Evolutionary conservation across 2,797 vertebrate species (phyloP), one percentile per base, ranked within the genome.

Genomic region (Artibeus jamaicensis): DNA sequence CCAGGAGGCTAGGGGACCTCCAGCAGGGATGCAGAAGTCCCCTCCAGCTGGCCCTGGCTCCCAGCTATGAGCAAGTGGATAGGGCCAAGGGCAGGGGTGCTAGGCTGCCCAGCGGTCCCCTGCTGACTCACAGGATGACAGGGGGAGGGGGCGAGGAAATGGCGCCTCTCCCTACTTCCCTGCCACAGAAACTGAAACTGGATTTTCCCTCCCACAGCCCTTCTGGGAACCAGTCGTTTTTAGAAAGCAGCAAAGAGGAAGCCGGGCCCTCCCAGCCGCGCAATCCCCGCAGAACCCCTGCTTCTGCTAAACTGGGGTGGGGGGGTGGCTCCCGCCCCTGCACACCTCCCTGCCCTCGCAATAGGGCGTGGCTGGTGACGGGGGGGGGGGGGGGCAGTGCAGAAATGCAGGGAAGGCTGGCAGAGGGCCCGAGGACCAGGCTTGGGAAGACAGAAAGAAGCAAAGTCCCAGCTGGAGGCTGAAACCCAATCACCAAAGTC

Each of bases 231-330:
- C 50, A 16, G 50, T 76, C 39, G 3, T 91, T 94, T 97, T 96
- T 87, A 94, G 94, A 97, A 97, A 95, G 93, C 87, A 4, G 32
- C 70, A 16, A 71, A 95, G 94, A 93, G 95, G 97, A 97, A 97
- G 93, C n/a, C 0, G 83, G 79, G 57, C 73, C 44, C 74, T 7
- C 3, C 22, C 83, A 6, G 16, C 57, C 22, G 34, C 5, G 73
- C 68, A 53, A 65, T 7, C 87, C 53, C 62, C 55, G 76, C 5
- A 6, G 14, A 71, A 48, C 10, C 59, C 68, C 4, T 4, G n/a
- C 42, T 46, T 81, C 53, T 85, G 89, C 93, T 93, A 91, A 89
- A 74, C 81, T 81, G 21, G 0, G 4, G 24, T 9, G 53, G 39
- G 76, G 76, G 71, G 44, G 57, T 0, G 24, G 50, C 79, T 53